Percentiles rank a stretch among this genome's conserved stretches.
Conservation (phyloP, 2,113 vertebrate genomes). For the Macrotis lagotis region DNA sequence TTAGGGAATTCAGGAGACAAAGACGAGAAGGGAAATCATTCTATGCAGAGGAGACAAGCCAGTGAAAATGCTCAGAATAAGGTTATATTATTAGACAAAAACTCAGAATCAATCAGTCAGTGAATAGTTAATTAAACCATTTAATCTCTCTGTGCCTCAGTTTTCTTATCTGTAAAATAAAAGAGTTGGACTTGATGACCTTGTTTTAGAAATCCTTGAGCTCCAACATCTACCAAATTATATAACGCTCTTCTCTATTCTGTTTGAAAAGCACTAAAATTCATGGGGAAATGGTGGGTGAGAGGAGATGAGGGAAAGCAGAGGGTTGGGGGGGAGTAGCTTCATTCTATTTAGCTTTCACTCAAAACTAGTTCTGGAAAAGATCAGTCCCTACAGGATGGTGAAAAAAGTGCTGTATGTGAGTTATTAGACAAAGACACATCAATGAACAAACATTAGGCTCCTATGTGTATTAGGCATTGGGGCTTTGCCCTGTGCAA, state of each 20-base stretch:
- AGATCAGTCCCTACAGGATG: background rate
- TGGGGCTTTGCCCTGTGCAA: background rate
- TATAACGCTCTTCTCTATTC: background rate
- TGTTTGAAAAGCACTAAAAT: background rate
- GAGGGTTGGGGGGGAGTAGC: rapidly evolving
- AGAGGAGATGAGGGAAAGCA: background rate
- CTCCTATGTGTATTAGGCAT: background rate
- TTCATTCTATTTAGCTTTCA: background rate
- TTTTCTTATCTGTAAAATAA: background rate
- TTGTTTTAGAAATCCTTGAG: background rate
- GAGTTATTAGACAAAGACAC: background rate
- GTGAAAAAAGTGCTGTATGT: background rate
- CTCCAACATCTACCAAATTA: background rate
- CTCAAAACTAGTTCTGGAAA: background rate
- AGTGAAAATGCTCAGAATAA: background rate
- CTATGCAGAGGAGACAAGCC: background rate
- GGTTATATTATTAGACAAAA: background rate
- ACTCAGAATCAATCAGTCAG: background rate
- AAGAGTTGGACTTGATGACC: background rate
- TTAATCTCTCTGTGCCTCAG: background rate
- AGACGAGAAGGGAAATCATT: background rate
- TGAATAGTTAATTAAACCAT: background rate
- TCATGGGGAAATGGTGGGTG: background rate
- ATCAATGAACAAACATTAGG: background rate
- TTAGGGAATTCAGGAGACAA: background rate